Percentiles rank a stretch among this genome's conserved stretches.
Evolutionary conservation across 2,113 vertebrate species (phyloP).

Genomic region (Gasterosteus aculeatus): DNA sequence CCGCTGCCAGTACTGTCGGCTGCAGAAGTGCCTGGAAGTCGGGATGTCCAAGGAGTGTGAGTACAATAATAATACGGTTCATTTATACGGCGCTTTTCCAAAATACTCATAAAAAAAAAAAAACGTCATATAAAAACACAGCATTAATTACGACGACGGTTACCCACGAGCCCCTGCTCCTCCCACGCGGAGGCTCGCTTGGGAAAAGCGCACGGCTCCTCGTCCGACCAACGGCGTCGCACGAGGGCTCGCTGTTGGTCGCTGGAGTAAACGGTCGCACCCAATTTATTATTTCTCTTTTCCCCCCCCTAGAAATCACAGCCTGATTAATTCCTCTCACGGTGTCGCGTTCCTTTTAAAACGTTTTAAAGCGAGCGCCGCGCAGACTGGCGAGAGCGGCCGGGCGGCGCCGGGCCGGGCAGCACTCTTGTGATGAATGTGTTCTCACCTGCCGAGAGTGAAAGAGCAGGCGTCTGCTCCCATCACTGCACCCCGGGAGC

Average conservation of each 20-base stretch:
- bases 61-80: conserved; percentile 62
- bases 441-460: conserved; percentile 78
- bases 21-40: conserved; percentile 99
- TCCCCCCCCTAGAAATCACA: background rate
- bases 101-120: too few species aligned
- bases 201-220: too few species aligned
- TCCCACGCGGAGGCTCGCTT: too few species aligned
- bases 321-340: background rate
- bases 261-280: background rate
- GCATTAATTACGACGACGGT: background rate
- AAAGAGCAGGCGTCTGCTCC: conserved; percentile 76
- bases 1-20: conserved; percentile 98
- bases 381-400: conserved; percentile 65
- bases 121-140: too few species aligned
- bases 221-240: too few species aligned
- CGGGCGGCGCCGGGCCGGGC: conserved; percentile 69
- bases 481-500: conserved; percentile 69
- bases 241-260: background rate
- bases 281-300: background rate
- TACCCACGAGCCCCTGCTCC: conserved; percentile 26
- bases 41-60: conserved; percentile 99
- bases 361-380: too few species aligned
- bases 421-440: conserved; percentile 71
- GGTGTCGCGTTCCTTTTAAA: background rate
- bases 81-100: too few species aligned